phyloP scores from a whole-genome alignment of 2,888 invertebrate genomes.

The Amphipoea oculea region DNA sequence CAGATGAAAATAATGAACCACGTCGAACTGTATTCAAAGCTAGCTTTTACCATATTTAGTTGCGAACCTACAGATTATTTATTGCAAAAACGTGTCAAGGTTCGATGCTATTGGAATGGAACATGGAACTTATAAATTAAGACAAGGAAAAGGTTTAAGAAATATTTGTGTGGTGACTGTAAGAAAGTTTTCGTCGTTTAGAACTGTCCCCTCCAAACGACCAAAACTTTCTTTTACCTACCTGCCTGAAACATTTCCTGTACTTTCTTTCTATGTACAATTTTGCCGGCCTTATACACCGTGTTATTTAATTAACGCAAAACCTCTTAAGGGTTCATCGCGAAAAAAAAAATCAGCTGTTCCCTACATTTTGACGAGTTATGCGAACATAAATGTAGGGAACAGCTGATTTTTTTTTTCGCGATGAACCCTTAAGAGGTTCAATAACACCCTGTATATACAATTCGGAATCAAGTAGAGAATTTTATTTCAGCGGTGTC shows the following conservation, averaged over 20 bases:
- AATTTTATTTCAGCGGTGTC: constrained; percentile 81
- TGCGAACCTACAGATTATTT: constrained; percentile 14
- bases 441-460: no score
- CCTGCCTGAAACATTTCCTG: neutral
- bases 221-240: neutral
- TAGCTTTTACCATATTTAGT: constrained; percentile 51
- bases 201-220: neutral
- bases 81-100: constrained; percentile 44
- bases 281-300: neutral
- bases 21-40: constrained; percentile 29
- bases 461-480: neutral
- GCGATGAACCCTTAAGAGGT: no score
- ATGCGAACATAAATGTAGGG: no score
- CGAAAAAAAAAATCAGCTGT: no score
- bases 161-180: neutral
- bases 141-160: neutral
- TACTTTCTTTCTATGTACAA: neutral
- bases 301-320: no score
- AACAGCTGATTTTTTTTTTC: no score
- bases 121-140: constrained; percentile 6
- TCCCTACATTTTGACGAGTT: no score
- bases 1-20: constrained; percentile 63
- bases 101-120: constrained; percentile 16
- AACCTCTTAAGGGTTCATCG: no score
- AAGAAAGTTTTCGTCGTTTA: constrained; percentile 3